Percentiles rank a stretch among this genome's conserved stretches.
phyloP scores from a whole-genome alignment of 2,113 vertebrate species.

The Orycteropus afer region DNA sequence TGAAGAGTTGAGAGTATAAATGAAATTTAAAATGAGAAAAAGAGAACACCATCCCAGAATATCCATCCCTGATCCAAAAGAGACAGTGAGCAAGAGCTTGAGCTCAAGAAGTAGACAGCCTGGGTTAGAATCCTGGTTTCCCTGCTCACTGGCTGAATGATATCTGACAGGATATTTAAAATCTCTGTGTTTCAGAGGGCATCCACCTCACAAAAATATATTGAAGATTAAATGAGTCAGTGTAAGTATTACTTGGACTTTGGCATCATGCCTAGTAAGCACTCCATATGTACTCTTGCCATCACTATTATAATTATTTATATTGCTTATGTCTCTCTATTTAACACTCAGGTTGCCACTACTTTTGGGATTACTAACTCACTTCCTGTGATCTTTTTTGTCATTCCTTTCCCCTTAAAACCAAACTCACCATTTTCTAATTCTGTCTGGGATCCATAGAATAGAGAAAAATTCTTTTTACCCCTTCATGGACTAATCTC shows the following conservation, averaged over 20 bases:
- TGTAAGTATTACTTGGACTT: background rate
- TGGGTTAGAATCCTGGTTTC: background rate
- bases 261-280: background rate
- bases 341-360: no score
- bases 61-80: background rate
- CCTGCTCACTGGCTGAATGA: background rate
- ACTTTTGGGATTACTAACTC: background rate
- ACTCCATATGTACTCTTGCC: background rate
- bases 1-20: background rate
- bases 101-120: background rate
- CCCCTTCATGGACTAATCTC: background rate
- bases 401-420: background rate
- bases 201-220: background rate
- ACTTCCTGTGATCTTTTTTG: background rate
- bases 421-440: background rate
- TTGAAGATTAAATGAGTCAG: background rate
- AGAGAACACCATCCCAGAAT: background rate
- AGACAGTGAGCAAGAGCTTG: background rate
- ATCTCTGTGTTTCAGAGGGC: background rate
- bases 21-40: background rate
- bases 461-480: background rate
- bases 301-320: no score
- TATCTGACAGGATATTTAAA: background rate
- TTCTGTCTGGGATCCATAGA: slow-evolving; percentile 4
- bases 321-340: background rate